Percentiles rank a stretch among this genome's conserved stretches.
Evolutionary conservation across 2,797 vertebrate genomes (phyloP).

Genomic region (Scolopax bukidnonensis): DNA sequence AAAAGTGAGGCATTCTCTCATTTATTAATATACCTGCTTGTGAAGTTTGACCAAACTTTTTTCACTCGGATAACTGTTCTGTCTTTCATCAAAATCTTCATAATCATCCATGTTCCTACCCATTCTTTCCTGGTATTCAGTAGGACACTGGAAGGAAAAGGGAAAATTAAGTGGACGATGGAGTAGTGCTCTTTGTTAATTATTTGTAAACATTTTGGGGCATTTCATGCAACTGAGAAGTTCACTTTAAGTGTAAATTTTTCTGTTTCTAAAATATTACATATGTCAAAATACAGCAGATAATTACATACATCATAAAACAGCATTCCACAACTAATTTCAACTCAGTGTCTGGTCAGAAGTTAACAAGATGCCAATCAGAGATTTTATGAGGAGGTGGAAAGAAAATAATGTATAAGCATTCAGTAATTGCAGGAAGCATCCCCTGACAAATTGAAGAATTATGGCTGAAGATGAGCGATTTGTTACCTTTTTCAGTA

Average conservation of each 20-base stretch:
- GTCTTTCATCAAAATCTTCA: slow-evolving; percentile 97
- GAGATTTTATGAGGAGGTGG: not conserved
- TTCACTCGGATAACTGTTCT: slow-evolving; percentile 91
- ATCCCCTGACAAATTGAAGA: not conserved
- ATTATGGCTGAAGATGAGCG: not conserved
- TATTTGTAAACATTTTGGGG: not conserved
- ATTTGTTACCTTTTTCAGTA: slow-evolving; percentile 90
- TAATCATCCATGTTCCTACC: slow-evolving; percentile 98
- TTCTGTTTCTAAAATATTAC: not conserved
- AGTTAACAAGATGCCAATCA: not conserved
- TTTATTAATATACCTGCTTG: slow-evolving; percentile 85
- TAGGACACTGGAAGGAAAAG: slow-evolving; percentile 84
- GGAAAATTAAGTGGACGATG: not conserved
- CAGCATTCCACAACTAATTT: not conserved
- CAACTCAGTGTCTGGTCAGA: not conserved
- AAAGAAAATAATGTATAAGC: not conserved
- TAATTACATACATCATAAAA: not conserved
- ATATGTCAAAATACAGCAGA: not conserved
- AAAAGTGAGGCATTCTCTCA: not conserved
- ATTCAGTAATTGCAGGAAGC: not conserved
- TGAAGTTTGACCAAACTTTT: slow-evolving; percentile 94
- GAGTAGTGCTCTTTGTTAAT: not conserved
- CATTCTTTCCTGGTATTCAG: slow-evolving; percentile 98
- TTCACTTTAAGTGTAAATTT: not conserved
- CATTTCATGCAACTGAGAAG: not conserved